Conservation (phyloP, 1,140 invertebrate species). For the Lasioglossum albipes region DNA sequence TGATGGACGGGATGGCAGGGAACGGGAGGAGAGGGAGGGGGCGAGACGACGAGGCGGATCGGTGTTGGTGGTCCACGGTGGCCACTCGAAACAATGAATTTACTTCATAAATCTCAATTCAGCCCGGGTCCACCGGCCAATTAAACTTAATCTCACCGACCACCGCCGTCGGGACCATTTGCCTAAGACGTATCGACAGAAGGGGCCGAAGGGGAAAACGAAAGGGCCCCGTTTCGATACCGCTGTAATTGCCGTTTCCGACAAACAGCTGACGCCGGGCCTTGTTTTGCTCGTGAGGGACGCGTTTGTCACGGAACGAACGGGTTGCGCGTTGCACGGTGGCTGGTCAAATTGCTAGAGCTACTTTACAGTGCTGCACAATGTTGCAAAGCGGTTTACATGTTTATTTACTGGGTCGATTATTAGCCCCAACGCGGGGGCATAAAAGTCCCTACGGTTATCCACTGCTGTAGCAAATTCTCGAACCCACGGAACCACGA, state of each 20-base stretch:
- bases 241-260: conserved; percentile 17
- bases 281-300: not conserved
- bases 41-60: conserved; percentile 10
- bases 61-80: conserved; percentile 76
- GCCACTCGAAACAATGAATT: conserved; percentile 78
- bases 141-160: conserved; percentile 77
- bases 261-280: conserved; percentile 22
- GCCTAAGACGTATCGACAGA: conserved; percentile 67
- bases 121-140: conserved; percentile 72
- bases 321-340: too few relatives aligned
- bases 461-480: conserved; percentile 60
- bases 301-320: not conserved
- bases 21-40: too few relatives aligned
- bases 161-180: conserved; percentile 69
- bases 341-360: too few relatives aligned
- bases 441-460: conserved; percentile 50
- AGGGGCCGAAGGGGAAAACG: conserved; percentile 1
- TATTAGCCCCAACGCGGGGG: conserved; percentile 24
- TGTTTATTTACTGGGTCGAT: too few relatives aligned
- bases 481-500: conserved; percentile 55
- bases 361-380: too few relatives aligned
- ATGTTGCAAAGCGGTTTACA: too few relatives aligned
- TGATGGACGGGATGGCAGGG: not conserved
- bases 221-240: conserved; percentile 33
- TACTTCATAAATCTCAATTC: conserved; percentile 80